These are phyloP conservation scores for Scatophagus argus DNA, from an alignment of 2,113 vertebrate species.

Conservation along the genomic window DNA sequence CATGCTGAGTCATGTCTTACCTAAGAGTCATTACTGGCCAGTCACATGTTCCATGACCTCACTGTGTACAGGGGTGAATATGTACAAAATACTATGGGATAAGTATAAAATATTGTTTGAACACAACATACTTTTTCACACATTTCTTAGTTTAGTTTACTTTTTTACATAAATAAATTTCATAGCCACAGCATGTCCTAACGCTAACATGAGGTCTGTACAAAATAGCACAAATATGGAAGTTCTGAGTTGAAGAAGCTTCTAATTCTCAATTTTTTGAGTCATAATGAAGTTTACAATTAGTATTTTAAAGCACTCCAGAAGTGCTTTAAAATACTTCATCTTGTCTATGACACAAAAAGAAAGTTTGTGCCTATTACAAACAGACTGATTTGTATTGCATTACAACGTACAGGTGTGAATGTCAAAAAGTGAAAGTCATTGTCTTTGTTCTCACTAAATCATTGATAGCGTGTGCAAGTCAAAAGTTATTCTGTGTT, in stretches of 20 bases:
- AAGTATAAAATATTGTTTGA: neutral
- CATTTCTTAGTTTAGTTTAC: neutral
- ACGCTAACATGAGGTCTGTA: neutral
- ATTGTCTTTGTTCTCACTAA: too few species aligned
- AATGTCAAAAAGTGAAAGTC: neutral
- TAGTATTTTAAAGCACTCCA: too few species aligned
- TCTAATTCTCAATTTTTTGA: neutral
- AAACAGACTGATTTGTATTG: neutral
- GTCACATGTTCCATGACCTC: constrained; percentile 43
- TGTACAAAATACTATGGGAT: neutral
- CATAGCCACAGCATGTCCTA: neutral
- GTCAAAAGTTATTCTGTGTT: neutral
- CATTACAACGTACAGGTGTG: neutral
- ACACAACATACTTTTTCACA: neutral
- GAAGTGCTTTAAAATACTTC: neutral
- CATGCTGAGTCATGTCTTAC: constrained; percentile 39
- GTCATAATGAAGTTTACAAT: neutral
- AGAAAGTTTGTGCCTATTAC: too few species aligned
- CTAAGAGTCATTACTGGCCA: neutral
- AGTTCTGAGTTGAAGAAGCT: neutral
- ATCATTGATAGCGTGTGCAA: neutral
- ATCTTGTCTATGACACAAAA: neutral
- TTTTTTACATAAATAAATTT: neutral
- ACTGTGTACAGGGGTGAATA: constrained; percentile 45
- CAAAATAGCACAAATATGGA: neutral